Evolutionary conservation across 2,888 invertebrate genomes (phyloP).

Genomic region (Drosophila kanekoi): DNA sequence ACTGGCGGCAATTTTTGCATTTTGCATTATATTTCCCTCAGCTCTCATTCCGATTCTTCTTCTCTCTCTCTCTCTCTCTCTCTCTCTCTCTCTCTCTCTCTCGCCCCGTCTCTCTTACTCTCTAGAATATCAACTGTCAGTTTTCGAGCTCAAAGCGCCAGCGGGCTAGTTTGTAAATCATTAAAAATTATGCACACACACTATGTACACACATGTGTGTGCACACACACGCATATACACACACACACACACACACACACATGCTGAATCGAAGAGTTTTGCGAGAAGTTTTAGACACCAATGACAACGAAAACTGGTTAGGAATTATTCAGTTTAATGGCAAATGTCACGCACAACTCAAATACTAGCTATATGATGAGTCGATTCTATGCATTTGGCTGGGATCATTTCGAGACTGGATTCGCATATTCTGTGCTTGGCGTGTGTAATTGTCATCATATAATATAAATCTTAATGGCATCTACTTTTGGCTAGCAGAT

Average conservation of each 20-base stretch:
- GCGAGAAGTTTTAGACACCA: conserved; percentile 56
- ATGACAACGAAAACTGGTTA: conserved; percentile 72
- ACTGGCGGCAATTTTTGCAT: conserved; percentile 75
- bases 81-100: conserved; percentile 23
- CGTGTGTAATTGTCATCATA: conserved; percentile 17
- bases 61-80: conserved; percentile 23
- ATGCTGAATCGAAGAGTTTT: conserved; percentile 35
- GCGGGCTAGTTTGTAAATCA: conserved; percentile 80
- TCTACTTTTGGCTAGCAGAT: conserved; percentile 1
- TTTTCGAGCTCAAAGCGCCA: conserved; percentile 72
- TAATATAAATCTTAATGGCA: not conserved
- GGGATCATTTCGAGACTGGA: not conserved
- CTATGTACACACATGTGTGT: conserved; percentile 49
- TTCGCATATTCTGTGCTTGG: not conserved
- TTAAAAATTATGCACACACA: conserved; percentile 83
- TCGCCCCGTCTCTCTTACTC: conserved; percentile 15
- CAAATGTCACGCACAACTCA: conserved; percentile 82
- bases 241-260: conserved; percentile 62
- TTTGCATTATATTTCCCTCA: conserved; percentile 72
- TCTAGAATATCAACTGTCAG: conserved; percentile 82
- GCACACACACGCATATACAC: conserved; percentile 70
- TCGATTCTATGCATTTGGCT: conserved; percentile 2
- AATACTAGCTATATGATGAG: conserved; percentile 45
- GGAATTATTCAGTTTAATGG: conserved; percentile 81
- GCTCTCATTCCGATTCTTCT: conserved; percentile 39